These are phyloP conservation scores for Phrynosoma platyrhinos DNA, from an alignment of 2,113 vertebrate species.

Conservation along the genomic window DNA sequence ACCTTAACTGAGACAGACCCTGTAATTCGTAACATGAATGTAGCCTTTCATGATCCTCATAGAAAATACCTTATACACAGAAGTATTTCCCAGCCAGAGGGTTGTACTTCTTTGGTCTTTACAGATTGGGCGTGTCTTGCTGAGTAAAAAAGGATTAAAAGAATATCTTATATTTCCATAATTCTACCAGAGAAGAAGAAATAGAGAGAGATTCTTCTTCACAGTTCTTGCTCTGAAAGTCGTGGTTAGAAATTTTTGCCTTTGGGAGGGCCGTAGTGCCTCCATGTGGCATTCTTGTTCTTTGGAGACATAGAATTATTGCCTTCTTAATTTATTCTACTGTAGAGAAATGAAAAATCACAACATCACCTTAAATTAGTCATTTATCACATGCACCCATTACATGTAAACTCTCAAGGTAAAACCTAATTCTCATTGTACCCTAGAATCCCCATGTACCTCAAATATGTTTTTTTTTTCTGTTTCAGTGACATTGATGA, in stretches of 20 bases:
- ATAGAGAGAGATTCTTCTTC: neutral
- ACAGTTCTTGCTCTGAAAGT: neutral
- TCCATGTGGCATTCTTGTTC: neutral
- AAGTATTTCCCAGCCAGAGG: neutral
- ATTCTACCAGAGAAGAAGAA: neutral
- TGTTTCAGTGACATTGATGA: too few relatives aligned
- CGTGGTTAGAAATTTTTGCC: neutral
- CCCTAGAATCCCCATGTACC: neutral
- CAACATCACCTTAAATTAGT: neutral
- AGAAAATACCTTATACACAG: neutral
- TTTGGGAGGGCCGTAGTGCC: neutral
- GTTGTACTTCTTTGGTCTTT: neutral
- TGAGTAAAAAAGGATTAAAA: neutral
- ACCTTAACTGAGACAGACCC: too few relatives aligned
- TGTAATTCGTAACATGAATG: neutral
- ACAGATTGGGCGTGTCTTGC: neutral
- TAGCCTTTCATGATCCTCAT: neutral
- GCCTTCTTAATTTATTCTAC: neutral
- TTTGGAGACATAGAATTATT: neutral
- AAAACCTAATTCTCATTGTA: neutral
- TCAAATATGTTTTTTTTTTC: neutral
- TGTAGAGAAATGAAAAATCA: neutral
- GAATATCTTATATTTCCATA: neutral
- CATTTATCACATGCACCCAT: neutral
- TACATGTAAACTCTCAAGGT: neutral